Conservation (phyloP, 2,888 invertebrate species). For the Thelaira solivaga region DNA sequence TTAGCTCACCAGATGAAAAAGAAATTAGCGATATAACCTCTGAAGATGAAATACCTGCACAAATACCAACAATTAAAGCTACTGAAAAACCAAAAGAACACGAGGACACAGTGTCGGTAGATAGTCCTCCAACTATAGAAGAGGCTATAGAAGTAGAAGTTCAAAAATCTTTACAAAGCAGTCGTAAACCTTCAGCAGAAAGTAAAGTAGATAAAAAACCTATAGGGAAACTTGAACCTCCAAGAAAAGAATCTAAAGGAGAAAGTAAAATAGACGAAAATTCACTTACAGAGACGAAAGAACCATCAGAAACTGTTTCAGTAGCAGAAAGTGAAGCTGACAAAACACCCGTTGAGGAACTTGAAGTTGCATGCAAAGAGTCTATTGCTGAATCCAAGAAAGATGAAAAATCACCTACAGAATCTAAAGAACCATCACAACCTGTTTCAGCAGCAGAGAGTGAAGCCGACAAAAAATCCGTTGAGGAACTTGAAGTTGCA, state of each 20-base stretch:
- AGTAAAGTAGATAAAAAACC: slow-evolving; percentile 46
- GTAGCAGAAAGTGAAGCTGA: slow-evolving; percentile 23
- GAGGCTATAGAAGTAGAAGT: slow-evolving; percentile 75
- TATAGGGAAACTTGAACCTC: slow-evolving; percentile 6
- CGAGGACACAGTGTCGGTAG: slow-evolving; percentile 72
- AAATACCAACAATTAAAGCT: slow-evolving; percentile 58
- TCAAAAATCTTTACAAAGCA: slow-evolving; percentile 65
- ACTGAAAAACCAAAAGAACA: slow-evolving; percentile 68
- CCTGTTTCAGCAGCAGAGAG: no score
- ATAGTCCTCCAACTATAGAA: slow-evolving; percentile 75
- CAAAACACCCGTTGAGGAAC: no score
- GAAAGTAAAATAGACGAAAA: slow-evolving; percentile 46
- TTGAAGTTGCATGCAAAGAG: no score
- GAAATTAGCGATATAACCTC: slow-evolving; percentile 76
- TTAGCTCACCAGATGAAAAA: slow-evolving; percentile 71
- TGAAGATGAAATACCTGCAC: slow-evolving; percentile 74
- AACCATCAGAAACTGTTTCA: slow-evolving; percentile 46
- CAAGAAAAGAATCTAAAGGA: slow-evolving; percentile 9
- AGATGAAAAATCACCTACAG: no score
- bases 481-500: no score
- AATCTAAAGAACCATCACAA: no score
- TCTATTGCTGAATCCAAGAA: no score
- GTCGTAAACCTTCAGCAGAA: slow-evolving; percentile 44
- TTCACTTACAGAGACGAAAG: slow-evolving; percentile 45
- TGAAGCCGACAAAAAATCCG: no score